Conservation (phyloP, 2,888 invertebrate genomes). For the Argyresthia albistria region DNA sequence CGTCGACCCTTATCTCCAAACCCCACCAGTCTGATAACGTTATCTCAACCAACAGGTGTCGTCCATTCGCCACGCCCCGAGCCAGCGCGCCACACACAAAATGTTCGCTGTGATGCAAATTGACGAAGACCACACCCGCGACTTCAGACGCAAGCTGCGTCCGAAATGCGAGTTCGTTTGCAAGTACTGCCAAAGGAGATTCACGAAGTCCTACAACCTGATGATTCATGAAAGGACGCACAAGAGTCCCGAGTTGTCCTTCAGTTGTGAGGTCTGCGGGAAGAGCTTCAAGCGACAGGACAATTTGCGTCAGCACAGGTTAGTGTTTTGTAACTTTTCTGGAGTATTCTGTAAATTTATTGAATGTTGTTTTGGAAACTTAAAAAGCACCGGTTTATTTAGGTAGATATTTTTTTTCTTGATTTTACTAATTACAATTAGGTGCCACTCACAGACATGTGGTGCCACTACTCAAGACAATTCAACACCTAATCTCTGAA, state of each 20-base stretch:
- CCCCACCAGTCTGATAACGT: constrained; percentile 1
- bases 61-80: constrained; percentile 61
- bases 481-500: too few relatives aligned
- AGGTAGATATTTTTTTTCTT: too few relatives aligned
- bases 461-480: too few relatives aligned
- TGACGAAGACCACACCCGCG: constrained; percentile 89
- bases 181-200: constrained; percentile 97
- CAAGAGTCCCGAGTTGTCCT: constrained; percentile 96
- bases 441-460: too few relatives aligned
- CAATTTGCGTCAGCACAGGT: constrained; percentile 96
- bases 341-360: neutral
- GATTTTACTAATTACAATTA: too few relatives aligned
- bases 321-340: constrained; percentile 25
- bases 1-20: neutral
- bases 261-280: constrained; percentile 97
- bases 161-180: constrained; percentile 98
- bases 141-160: constrained; percentile 90
- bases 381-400: too few relatives aligned
- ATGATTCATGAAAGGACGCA: constrained; percentile 99
- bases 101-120: constrained; percentile 94
- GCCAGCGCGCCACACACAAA: constrained; percentile 71
- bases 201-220: constrained; percentile 98
- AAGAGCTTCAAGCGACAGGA: constrained; percentile 99
- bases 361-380: too few relatives aligned
- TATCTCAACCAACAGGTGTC: constrained; percentile 33